These are phyloP conservation scores for Drosophila formosana DNA, from an alignment of 2,888 invertebrate species.

Conservation along the genomic window DNA sequence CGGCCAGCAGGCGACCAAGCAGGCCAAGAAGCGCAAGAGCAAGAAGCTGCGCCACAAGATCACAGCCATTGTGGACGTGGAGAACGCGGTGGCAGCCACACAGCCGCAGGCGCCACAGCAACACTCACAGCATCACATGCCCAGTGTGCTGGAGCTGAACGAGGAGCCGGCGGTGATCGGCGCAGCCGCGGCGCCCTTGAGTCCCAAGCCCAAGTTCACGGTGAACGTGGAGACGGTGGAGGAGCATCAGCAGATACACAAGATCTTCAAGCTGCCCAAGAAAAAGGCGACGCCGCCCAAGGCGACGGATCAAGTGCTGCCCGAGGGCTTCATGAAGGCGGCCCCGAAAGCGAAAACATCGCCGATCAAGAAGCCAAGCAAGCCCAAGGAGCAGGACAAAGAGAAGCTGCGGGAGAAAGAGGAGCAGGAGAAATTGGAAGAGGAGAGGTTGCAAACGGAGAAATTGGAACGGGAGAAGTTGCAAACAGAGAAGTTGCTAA, in stretches of 20 bases:
- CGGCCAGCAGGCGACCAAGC: constrained; percentile 40
- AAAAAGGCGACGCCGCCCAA: constrained; percentile 77
- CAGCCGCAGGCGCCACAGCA: constrained; percentile 69
- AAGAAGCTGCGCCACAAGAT: constrained; percentile 84
- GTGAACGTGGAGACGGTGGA: constrained; percentile 84
- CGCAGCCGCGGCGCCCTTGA: constrained; percentile 19
- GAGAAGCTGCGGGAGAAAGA: not conserved
- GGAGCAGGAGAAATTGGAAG: constrained; percentile 1
- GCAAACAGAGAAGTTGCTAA: not conserved
- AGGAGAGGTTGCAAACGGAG: not conserved
- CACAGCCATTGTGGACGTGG: constrained; percentile 69
- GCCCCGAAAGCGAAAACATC: constrained; percentile 74
- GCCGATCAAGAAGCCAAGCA: constrained; percentile 57
- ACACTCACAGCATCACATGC: constrained; percentile 55
- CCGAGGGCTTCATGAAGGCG: constrained; percentile 75
- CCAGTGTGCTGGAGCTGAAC: constrained; percentile 62
- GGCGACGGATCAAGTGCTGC: constrained; percentile 52
- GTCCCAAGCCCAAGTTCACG: constrained; percentile 82
- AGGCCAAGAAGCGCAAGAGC: constrained; percentile 74
- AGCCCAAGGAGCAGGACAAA: constrained; percentile 5
- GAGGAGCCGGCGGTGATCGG: constrained; percentile 37
- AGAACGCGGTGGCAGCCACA: constrained; percentile 26
- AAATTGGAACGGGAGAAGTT: not conserved
- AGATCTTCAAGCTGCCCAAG: constrained; percentile 84
- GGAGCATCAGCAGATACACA: constrained; percentile 82